Conservation (phyloP, 2,113 vertebrate genomes). For the Agapornis roseicollis region DNA sequence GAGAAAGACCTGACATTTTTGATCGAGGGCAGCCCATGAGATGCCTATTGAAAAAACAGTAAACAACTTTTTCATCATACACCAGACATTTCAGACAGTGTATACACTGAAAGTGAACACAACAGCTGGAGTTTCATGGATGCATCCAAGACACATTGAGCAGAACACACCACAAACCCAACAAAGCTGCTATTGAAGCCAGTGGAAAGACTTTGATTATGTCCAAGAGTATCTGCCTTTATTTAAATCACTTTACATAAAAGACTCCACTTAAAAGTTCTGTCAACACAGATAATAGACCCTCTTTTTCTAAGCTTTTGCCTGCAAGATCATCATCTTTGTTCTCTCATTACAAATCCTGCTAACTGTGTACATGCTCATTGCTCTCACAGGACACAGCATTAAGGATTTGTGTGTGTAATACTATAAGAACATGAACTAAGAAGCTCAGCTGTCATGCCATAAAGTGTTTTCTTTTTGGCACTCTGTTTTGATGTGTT, state of each 20-base stretch:
- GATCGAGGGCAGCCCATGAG: neutral
- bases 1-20: neutral
- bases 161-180: neutral
- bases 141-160: neutral
- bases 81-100: neutral
- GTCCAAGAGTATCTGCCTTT: neutral
- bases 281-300: neutral
- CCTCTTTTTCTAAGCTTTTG: neutral
- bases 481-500: conserved; percentile 36
- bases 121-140: neutral
- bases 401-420: neutral
- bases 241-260: neutral
- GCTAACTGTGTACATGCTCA: fast-evolving
- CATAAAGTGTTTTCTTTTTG: neutral
- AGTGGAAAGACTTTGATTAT: neutral
- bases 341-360: neutral
- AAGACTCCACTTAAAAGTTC: neutral
- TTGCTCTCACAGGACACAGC: neutral
- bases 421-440: neutral
- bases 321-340: neutral
- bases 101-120: neutral
- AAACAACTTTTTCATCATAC: neutral
- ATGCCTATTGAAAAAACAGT: neutral
- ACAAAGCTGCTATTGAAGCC: neutral
- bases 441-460: neutral